Conservation (phyloP, 1,140 invertebrate species). For the Drosophila eugracilis region DNA sequence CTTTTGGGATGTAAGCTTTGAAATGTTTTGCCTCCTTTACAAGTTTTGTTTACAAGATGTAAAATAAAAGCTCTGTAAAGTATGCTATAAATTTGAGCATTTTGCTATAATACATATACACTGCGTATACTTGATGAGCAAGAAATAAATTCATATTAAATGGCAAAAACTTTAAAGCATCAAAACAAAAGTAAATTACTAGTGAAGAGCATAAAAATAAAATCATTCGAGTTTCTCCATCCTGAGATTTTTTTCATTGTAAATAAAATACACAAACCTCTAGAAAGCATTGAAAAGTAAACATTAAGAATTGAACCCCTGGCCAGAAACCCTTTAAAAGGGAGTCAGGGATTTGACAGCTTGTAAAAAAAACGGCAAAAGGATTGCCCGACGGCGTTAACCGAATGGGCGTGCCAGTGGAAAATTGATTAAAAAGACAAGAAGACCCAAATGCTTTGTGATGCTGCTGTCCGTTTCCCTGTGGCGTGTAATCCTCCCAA, state of each 20-base stretch:
- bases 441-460: constrained; percentile 33
- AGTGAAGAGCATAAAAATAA: too few relatives aligned
- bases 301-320: constrained; percentile 25
- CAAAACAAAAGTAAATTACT: not conserved
- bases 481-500: constrained; percentile 44
- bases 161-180: too few relatives aligned
- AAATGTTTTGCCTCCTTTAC: not conserved
- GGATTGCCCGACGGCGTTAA: constrained; percentile 42
- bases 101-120: constrained; percentile 8
- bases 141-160: not conserved
- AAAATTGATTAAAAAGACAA: constrained; percentile 77
- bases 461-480: constrained; percentile 26
- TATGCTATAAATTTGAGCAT: constrained; percentile 9
- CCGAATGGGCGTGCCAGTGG: constrained; percentile 36
- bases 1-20: constrained; percentile 5
- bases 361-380: constrained; percentile 49
- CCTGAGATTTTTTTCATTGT: not conserved
- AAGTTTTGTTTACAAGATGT: not conserved
- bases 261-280: constrained; percentile 15
- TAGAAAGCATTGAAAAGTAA: constrained; percentile 7
- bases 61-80: constrained; percentile 8
- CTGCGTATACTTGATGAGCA: constrained; percentile 10
- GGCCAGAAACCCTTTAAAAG: constrained; percentile 33
- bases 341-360: constrained; percentile 3
- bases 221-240: not conserved